These are phyloP conservation scores for Invenusta paracnida DNA, from an alignment of 2,888 invertebrate species.

Conservation along the genomic window DNA sequence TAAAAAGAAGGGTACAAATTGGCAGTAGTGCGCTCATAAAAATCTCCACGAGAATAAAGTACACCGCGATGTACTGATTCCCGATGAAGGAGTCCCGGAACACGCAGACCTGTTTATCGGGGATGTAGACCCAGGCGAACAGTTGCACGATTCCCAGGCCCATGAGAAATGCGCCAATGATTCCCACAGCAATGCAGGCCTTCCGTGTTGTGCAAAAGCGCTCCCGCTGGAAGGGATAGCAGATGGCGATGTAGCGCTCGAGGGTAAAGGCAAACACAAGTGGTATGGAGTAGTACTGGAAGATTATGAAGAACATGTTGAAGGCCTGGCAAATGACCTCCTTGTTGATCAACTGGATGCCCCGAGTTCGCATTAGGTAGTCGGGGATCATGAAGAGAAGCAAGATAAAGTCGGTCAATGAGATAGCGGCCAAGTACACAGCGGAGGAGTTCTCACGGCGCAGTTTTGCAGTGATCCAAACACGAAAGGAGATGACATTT, in stretches of 20 bases:
- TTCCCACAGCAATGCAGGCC: conserved; percentile 46
- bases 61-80: conserved; percentile 34
- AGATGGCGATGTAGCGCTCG: conserved; percentile 57
- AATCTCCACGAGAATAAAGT: conserved; percentile 50
- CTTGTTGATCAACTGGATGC: conserved; percentile 50
- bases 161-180: conserved; percentile 47
- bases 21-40: conserved; percentile 55
- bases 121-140: conserved; percentile 55
- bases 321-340: conserved; percentile 55
- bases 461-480: conserved; percentile 56
- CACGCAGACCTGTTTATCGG: conserved; percentile 48
- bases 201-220: conserved; percentile 54
- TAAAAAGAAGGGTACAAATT: conserved; percentile 54
- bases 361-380: conserved; percentile 57
- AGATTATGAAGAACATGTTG: conserved; percentile 52
- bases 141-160: conserved; percentile 51
- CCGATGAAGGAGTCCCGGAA: conserved; percentile 53
- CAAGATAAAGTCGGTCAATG: conserved; percentile 49
- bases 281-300: conserved; percentile 56
- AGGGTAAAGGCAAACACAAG: conserved; percentile 57
- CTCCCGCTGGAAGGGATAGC: conserved; percentile 54
- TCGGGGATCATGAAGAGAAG: conserved; percentile 53
- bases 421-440: conserved; percentile 55
- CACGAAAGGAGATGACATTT: conserved; percentile 54
- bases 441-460: conserved; percentile 57